phyloP scores from a whole-genome alignment of 2,113 vertebrate species.

The Etheostoma cragini region DNA sequence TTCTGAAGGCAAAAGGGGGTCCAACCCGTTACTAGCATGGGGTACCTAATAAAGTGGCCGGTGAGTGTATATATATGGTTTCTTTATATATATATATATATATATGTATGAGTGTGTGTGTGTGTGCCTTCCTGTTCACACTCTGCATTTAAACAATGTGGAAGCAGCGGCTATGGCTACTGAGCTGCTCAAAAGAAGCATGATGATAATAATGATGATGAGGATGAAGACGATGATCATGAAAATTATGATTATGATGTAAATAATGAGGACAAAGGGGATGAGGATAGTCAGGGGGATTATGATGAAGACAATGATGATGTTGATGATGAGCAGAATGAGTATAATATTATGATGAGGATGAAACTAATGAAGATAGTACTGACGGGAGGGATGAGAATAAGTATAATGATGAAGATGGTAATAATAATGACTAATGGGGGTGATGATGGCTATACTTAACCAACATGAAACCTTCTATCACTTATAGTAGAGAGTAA shows the following conservation, averaged over 20 bases:
- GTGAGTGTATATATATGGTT: too few relatives aligned
- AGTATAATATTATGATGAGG: background rate
- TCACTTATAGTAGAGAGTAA: background rate
- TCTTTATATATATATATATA: too few relatives aligned
- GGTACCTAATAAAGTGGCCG: too few relatives aligned
- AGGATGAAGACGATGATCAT: background rate
- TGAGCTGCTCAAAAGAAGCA: background rate
- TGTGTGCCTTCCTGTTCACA: conserved; percentile 22
- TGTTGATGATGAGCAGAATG: background rate
- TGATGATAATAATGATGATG: background rate
- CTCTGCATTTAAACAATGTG: conserved; percentile 14
- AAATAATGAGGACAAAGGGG: background rate
- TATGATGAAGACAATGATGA: background rate
- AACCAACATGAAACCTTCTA: background rate
- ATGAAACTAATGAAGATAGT: background rate
- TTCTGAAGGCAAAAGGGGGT: too few relatives aligned
- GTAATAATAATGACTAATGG: background rate
- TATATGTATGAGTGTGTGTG: too few relatives aligned
- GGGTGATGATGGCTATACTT: background rate
- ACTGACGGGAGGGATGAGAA: background rate
- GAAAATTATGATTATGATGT: background rate
- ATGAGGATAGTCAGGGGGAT: background rate
- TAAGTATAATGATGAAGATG: too few relatives aligned
- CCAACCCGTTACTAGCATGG: too few relatives aligned
- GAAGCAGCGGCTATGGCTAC: background rate